phyloP scores from a whole-genome alignment of 2,888 invertebrate genomes.

The Acronicta alni region DNA sequence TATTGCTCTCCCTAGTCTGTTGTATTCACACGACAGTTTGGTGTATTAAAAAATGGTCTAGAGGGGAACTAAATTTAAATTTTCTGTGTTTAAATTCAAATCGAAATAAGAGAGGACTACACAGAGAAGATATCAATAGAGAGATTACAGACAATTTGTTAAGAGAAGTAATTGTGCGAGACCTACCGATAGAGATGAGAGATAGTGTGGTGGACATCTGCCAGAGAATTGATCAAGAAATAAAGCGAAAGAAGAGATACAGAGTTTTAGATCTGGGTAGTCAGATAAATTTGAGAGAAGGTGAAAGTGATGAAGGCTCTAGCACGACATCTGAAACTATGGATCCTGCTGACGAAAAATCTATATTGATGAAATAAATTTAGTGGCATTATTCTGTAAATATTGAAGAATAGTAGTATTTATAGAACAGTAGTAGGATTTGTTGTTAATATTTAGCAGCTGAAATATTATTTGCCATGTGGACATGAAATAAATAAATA shows the following conservation, averaged over 20 bases:
- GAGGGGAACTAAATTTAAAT: conserved; percentile 53
- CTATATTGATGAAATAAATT: conserved; percentile 18
- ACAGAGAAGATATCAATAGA: conserved; percentile 48
- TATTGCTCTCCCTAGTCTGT: conserved; percentile 63
- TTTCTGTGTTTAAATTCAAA: conserved; percentile 45
- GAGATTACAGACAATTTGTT: conserved; percentile 69
- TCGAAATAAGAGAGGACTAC: conserved; percentile 28
- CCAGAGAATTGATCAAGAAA: conserved; percentile 67
- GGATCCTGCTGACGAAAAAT: not conserved
- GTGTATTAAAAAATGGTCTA: conserved; percentile 58
- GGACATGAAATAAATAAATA: not conserved
- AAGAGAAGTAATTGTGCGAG: conserved; percentile 73
- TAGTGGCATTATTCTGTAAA: conserved; percentile 26
- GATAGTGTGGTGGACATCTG: conserved; percentile 72
- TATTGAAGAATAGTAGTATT: conserved; percentile 17
- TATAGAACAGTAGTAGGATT: too few relatives aligned
- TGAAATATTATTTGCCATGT: not conserved
- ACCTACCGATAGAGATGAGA: conserved; percentile 74
- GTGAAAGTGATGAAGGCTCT: conserved; percentile 23
- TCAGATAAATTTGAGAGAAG: conserved; percentile 34
- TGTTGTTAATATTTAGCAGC: too few relatives aligned
- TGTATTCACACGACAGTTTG: conserved; percentile 59
- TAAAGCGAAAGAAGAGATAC: conserved; percentile 69
- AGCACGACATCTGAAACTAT: conserved; percentile 24
- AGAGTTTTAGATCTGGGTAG: conserved; percentile 61